Conservation (phyloP, 2,797 vertebrate species). For the Manis javanica region DNA sequence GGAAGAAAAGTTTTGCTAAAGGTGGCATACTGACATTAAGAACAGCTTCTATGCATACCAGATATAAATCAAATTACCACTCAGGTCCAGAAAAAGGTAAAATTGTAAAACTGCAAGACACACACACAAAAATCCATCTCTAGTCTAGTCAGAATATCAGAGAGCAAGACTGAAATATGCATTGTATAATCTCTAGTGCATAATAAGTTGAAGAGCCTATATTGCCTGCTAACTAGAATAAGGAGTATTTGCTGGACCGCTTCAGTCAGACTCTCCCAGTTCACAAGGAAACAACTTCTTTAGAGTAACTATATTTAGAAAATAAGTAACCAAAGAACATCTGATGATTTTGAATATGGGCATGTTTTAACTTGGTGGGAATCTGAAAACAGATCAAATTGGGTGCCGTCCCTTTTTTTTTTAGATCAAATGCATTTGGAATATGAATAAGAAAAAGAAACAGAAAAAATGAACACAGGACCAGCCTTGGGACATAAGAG, state of each 20-base stretch:
- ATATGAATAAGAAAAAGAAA: background rate
- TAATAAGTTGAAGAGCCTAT: background rate
- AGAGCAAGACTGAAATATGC: conserved; percentile 19
- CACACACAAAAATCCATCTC: background rate
- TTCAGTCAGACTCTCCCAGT: no score
- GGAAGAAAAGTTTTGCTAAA: background rate
- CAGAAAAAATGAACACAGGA: conserved; percentile 18
- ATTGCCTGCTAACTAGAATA: background rate
- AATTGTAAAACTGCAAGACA: conserved; percentile 20
- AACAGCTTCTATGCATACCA: background rate
- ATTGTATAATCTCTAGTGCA: conserved; percentile 6
- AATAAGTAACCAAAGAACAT: conserved; percentile 26
- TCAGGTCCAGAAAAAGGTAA: background rate
- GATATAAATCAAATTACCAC: conserved; percentile 49
- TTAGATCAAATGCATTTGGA: conserved; percentile 39
- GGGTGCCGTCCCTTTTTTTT: background rate
- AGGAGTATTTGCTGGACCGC: background rate
- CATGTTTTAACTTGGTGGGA: conserved; percentile 18
- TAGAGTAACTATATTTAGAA: conserved; percentile 20
- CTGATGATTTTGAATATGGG: background rate
- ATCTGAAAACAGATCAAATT: background rate
- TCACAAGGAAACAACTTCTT: conserved; percentile 1
- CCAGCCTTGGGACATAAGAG: background rate
- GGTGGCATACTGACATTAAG: background rate
- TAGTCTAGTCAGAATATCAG: background rate